A percentile compares a stretch with the other conserved stretches of the same genome.
Evolutionary conservation across 2,113 vertebrate genomes (phyloP).

Genomic region (Hypanus sabinus): DNA sequence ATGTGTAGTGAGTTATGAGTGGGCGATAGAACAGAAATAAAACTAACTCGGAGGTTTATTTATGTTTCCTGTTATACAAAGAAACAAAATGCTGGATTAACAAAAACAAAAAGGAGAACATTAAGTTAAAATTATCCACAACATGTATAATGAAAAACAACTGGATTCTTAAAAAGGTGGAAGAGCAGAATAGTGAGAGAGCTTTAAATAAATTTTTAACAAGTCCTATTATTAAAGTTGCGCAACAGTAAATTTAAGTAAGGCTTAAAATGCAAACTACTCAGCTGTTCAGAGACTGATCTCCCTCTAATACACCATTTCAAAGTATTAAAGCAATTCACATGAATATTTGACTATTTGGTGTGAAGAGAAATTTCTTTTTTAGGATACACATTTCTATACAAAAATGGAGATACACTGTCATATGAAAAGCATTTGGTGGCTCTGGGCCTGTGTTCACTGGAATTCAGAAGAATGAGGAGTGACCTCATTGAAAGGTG

Average conservation of each 20-base stretch:
- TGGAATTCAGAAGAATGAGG: too few relatives aligned
- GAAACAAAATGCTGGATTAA: neutral
- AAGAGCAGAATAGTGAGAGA: neutral
- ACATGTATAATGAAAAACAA: neutral
- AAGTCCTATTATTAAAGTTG: neutral
- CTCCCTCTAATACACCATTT: neutral
- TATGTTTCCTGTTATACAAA: neutral
- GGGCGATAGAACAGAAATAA: too few relatives aligned
- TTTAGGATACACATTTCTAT: neutral
- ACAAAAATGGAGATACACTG: neutral
- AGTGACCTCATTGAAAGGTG: too few relatives aligned
- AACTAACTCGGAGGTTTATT: neutral
- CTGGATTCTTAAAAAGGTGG: neutral
- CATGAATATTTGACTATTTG: neutral
- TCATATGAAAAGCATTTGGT: too few relatives aligned
- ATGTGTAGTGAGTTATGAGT: neutral
- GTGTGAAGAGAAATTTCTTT: neutral
- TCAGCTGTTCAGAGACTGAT: neutral
- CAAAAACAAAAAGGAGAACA: neutral
- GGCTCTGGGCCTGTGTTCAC: too few relatives aligned
- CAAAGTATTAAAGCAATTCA: neutral
- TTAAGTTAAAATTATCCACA: neutral
- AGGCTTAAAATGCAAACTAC: neutral
- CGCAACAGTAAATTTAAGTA: neutral
- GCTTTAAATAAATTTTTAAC: neutral